Conservation (phyloP, 2,888 invertebrate genomes). For the Heliconius erato region DNA sequence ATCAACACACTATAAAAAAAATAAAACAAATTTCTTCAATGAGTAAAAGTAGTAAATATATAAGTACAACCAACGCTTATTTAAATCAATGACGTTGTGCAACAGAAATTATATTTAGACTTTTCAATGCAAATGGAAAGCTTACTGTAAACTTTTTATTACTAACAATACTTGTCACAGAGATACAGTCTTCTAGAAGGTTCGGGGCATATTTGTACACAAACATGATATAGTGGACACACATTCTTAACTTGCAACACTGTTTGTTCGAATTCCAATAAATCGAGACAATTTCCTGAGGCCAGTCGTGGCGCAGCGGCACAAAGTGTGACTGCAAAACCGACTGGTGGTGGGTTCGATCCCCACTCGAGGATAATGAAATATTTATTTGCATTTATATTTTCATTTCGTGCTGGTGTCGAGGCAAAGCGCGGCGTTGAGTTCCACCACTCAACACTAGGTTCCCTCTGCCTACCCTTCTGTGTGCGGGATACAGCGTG, state of each 20-base stretch:
- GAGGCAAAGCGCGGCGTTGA: no score
- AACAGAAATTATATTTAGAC: conserved; percentile 20
- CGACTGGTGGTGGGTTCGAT: no score
- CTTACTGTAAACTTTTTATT: conserved; percentile 44
- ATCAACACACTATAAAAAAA: conserved; percentile 53
- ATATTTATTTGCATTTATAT: no score
- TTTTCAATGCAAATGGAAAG: conserved; percentile 24
- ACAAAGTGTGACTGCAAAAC: no score
- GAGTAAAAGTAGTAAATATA: conserved; percentile 52
- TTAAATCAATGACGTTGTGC: conserved; percentile 47
- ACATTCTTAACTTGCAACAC: conserved; percentile 29
- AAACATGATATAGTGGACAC: conserved; percentile 14
- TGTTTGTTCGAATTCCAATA: conserved; percentile 1
- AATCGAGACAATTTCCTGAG: background rate
- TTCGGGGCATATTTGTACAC: conserved; percentile 35
- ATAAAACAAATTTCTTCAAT: conserved; percentile 53
- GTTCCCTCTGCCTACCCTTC: no score
- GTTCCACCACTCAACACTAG: no score
- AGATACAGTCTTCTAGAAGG: conserved; percentile 57
- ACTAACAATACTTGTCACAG: conserved; percentile 55
- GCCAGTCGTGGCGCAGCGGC: no score
- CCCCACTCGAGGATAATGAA: no score
- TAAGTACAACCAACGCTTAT: conserved; percentile 69
- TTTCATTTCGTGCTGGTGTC: no score
- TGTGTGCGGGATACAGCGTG: no score